These are phyloP conservation scores for Scarus forsteni DNA, from an alignment of 2,797 vertebrate species.

Conservation along the genomic window DNA sequence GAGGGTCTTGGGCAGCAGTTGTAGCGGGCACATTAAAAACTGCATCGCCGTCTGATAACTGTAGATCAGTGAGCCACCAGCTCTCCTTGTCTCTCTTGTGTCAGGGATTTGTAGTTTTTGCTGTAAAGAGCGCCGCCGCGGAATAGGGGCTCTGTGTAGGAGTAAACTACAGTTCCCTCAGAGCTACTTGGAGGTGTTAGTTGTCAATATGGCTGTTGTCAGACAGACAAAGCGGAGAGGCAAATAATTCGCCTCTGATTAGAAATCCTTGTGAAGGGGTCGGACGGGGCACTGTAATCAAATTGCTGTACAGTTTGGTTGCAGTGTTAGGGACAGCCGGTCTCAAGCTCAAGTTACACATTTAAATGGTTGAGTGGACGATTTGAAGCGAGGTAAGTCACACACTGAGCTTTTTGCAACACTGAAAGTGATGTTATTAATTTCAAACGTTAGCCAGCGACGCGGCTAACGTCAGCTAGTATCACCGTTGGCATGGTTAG, in stretches of 20 bases:
- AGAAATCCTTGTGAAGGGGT: constrained; percentile 82
- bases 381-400: constrained; percentile 74
- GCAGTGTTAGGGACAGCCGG: constrained; percentile 42
- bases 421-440: constrained; percentile 74
- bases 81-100: constrained; percentile 27
- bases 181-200: constrained; percentile 77
- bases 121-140: constrained; percentile 18
- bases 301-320: constrained; percentile 48
- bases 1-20: constrained; percentile 5
- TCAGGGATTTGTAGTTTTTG: constrained; percentile 72
- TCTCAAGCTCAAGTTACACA: constrained; percentile 50
- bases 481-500: constrained; percentile 62
- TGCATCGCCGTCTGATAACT: constrained; percentile 70
- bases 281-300: constrained; percentile 68
- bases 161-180: constrained; percentile 83
- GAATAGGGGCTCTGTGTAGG: constrained; percentile 4
- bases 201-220: constrained; percentile 89
- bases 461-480: constrained; percentile 69
- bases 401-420: constrained; percentile 34
- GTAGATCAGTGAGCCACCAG: constrained; percentile 56
- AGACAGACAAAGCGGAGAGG: constrained; percentile 89
- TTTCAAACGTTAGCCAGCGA: constrained; percentile 62
- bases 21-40: constrained; percentile 65
- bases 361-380: constrained; percentile 76
- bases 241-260: constrained; percentile 86